Percentiles rank a stretch among this genome's conserved stretches.
Evolutionary conservation across 2,797 vertebrate species (phyloP).

Genomic region (Eulemur mongoz): DNA sequence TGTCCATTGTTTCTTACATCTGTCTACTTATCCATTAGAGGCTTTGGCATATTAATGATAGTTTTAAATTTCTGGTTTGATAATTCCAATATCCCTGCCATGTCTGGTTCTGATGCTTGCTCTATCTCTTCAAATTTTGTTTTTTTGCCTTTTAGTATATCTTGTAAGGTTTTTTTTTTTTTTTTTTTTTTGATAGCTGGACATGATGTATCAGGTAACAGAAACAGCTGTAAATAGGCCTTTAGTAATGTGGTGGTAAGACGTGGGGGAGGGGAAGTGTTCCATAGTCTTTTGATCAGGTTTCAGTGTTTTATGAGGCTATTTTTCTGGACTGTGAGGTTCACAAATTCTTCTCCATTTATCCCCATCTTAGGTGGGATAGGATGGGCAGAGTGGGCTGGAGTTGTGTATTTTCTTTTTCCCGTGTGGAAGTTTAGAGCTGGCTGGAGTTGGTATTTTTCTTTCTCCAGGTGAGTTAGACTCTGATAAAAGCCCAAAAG

Average conservation of each 20-base stretch:
- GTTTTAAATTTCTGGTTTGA: no score
- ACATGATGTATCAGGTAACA: not conserved
- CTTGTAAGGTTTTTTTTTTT: no score
- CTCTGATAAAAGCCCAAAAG: not conserved
- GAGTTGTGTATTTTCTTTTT: not conserved
- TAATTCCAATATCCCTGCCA: no score
- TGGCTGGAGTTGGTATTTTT: not conserved
- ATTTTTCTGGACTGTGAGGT: not conserved
- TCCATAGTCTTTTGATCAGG: not conserved
- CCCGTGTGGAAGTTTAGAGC: not conserved
- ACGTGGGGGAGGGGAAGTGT: not conserved
- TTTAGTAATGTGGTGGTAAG: not conserved
- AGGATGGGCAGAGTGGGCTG: not conserved
- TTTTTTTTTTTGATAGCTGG: no score
- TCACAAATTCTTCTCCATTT: not conserved
- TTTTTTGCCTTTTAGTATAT: no score
- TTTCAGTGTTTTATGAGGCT: not conserved
- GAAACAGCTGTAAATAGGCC: not conserved
- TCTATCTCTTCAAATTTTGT: no score
- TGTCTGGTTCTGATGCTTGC: no score
- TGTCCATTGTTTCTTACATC: not conserved
- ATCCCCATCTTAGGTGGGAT: not conserved
- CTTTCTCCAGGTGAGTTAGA: not conserved
- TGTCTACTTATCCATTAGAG: not conserved
- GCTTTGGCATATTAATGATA: not conserved